Percentiles rank a stretch among this genome's conserved stretches.
Evolutionary conservation across 92 coral and sea anemone species (phyloP).

Genomic region (Epizoanthus illoricatus): DNA sequence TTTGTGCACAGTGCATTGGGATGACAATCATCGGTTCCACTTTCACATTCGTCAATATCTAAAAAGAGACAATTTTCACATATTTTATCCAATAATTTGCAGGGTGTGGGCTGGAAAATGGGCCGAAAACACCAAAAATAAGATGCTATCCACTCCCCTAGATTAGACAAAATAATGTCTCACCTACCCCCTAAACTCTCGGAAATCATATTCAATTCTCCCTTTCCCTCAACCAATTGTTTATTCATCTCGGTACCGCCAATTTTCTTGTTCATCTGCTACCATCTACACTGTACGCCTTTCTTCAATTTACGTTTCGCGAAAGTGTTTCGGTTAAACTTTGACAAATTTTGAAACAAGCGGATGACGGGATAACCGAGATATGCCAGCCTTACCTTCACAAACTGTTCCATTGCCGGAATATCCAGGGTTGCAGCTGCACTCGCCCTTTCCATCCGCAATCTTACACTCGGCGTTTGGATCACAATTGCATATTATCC

Average conservation of each 20-base stretch:
- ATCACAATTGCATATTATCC: constrained; percentile 21
- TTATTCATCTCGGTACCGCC: too few relatives aligned
- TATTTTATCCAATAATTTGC: background rate
- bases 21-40: constrained; percentile 4
- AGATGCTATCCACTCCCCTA: too few relatives aligned
- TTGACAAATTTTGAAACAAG: background rate
- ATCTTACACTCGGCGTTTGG: constrained; percentile 15
- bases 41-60: constrained; percentile 30
- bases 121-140: too few relatives aligned
- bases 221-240: too few relatives aligned
- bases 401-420: constrained; percentile 30
- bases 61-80: background rate
- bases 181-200: too few relatives aligned
- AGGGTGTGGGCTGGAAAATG: background rate
- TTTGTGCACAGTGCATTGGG: constrained; percentile 21
- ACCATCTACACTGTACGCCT: too few relatives aligned
- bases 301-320: too few relatives aligned
- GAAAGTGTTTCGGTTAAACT: background rate
- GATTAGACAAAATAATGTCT: too few relatives aligned
- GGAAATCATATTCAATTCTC: too few relatives aligned
- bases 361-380: background rate
- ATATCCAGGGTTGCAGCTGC: constrained; percentile 15
- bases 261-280: too few relatives aligned
- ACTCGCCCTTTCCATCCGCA: constrained; percentile 5
- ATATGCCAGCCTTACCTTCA: constrained; percentile 2